These are phyloP conservation scores for Muntiacus muntjak DNA, from an alignment of 2,113 vertebrate genomes.

Conservation along the genomic window DNA sequence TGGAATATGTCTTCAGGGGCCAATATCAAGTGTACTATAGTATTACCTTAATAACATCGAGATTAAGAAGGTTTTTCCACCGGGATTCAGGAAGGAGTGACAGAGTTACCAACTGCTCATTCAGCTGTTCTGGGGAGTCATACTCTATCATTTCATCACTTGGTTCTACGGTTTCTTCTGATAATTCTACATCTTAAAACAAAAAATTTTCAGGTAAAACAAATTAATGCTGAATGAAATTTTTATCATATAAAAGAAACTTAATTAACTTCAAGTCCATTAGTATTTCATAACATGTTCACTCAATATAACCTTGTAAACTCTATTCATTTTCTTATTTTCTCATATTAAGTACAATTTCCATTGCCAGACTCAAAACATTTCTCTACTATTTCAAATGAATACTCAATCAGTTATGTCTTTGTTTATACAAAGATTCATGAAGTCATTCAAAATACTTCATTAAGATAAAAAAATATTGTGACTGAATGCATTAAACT, in stretches of 20 bases:
- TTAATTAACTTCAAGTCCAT: not conserved
- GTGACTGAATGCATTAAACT: not conserved
- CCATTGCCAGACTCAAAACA: not conserved
- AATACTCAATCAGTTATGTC: not conserved
- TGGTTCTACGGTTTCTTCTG: constrained; percentile 72
- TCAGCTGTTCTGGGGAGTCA: constrained; percentile 89
- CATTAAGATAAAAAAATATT: not conserved
- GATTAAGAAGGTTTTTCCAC: constrained; percentile 94
- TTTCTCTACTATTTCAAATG: not conserved
- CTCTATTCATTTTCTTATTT: not conserved
- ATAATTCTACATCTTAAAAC: constrained; percentile 76
- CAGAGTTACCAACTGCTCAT: constrained; percentile 90
- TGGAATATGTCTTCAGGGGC: not conserved
- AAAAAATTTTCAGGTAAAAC: constrained; percentile 42
- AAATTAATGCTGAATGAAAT: not conserved
- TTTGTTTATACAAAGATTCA: not conserved
- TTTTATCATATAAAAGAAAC: not conserved
- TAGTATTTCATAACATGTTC: not conserved
- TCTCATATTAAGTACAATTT: not conserved
- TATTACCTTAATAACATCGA: constrained; percentile 93
- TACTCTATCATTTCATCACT: constrained; percentile 86
- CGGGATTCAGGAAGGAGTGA: constrained; percentile 91
- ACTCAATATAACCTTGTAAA: not conserved
- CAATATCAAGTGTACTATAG: not conserved
- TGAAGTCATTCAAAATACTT: not conserved